These are phyloP conservation scores for Andricus curvator DNA, from an alignment of 2,888 invertebrate species.

Conservation along the genomic window DNA sequence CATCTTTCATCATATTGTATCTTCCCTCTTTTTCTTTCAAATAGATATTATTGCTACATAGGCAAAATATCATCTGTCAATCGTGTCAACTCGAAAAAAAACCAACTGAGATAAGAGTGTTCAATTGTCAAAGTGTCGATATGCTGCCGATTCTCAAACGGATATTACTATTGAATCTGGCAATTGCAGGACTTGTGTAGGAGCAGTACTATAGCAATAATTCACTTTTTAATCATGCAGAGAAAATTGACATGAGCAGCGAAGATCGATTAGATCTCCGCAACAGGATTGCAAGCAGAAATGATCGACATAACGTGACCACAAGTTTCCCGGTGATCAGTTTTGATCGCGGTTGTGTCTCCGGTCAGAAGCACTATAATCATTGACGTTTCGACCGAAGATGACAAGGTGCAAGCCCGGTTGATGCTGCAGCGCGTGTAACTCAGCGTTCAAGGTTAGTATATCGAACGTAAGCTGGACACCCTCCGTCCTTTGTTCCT, in stretches of 20 bases:
- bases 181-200: neutral
- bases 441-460: constrained; percentile 53
- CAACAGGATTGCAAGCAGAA: constrained; percentile 47
- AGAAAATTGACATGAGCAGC: constrained; percentile 43
- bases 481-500: neutral
- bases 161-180: constrained; percentile 21
- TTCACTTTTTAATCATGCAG: neutral
- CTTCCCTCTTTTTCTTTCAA: constrained; percentile 10
- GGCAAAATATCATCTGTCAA: neutral
- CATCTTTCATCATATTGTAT: constrained; percentile 37
- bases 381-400: constrained; percentile 45
- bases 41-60: constrained; percentile 1
- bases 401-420: constrained; percentile 59
- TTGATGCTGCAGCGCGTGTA: constrained; percentile 48
- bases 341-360: constrained; percentile 33
- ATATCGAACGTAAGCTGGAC: constrained; percentile 21
- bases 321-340: constrained; percentile 42
- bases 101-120: neutral
- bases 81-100: neutral
- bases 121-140: constrained; percentile 24
- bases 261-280: constrained; percentile 31
- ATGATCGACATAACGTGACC: constrained; percentile 61
- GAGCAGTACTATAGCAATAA: neutral
- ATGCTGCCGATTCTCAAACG: constrained; percentile 17
- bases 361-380: constrained; percentile 5